These are phyloP conservation scores for Drosophila melanosoma DNA, from an alignment of 2,888 invertebrate genomes.

Conservation along the genomic window DNA sequence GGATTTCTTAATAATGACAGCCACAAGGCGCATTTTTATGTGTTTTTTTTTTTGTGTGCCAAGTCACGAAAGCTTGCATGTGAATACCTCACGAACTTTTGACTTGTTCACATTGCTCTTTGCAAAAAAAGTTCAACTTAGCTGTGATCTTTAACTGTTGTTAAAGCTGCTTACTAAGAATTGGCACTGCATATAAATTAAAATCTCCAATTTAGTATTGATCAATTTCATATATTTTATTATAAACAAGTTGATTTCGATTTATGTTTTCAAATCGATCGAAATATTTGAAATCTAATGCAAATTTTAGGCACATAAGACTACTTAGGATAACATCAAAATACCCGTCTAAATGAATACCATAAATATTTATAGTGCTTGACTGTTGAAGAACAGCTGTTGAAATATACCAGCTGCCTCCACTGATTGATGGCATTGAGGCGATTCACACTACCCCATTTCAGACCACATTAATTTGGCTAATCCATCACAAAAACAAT, in stretches of 20 bases:
- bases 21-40: slow-evolving; percentile 15
- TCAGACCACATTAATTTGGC: slow-evolving; percentile 24
- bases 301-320: background rate
- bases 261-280: background rate
- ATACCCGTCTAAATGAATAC: slow-evolving; percentile 46
- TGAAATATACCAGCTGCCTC: slow-evolving; percentile 57
- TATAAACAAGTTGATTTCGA: background rate
- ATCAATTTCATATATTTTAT: background rate
- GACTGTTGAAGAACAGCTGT: slow-evolving; percentile 42
- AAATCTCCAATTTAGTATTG: background rate
- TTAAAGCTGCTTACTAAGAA: background rate
- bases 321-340: slow-evolving; percentile 11
- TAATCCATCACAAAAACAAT: slow-evolving; percentile 54
- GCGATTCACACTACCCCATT: slow-evolving; percentile 10
- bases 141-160: background rate
- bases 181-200: background rate
- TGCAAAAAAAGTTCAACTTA: background rate
- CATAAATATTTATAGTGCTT: slow-evolving; percentile 50
- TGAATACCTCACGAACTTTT: slow-evolving; percentile 22
- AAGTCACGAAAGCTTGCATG: slow-evolving; percentile 71
- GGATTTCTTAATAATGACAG: slow-evolving; percentile 54
- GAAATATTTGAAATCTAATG: background rate
- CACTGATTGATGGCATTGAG: slow-evolving; percentile 52
- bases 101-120: slow-evolving; percentile 22
- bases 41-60: slow-evolving; percentile 21